Evolutionary conservation across 1,140 invertebrate genomes (phyloP), one percentile per base, ranked within the genome.

Genomic region (Plutomurus gul): DNA sequence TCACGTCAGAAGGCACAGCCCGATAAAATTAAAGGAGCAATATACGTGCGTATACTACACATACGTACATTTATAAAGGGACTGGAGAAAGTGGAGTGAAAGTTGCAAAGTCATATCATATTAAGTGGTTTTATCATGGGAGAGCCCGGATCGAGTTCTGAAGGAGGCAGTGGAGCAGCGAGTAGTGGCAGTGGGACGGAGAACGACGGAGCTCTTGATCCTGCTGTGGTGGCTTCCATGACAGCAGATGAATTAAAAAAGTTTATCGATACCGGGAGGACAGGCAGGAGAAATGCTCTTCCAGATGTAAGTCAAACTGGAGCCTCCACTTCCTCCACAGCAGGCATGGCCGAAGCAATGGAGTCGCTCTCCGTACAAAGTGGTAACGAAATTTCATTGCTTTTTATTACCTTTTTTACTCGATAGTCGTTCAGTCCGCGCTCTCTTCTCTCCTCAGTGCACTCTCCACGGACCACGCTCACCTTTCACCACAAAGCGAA

Each of bases 241-340:
- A 82, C 81, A 25, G 84, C 76, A 16, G 85, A 86, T 76, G 84
- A 84, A 13, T 81, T 88, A 65, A 87, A 92, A 82, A 93, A 94
- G 82, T 94, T 95, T 85, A 87, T 94, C 25, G 91, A 91, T 56
- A 93, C 92, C 0, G 93, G 93, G 1, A 88, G 93, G 77, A 93
- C 92, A 1, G 93, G 93, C 6, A 88, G 93, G 49, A 86, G 93
- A 76, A 95, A 95, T 85, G 93, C 93, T 3, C 86, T 95, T 86
- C 91, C 93, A 3, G 91, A 94, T 83, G 93, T 84, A 16, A 36
- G 94, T 75, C 86, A 92, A 22, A 89, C 90, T 40, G 89, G 90
- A 40, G 88, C 91, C 75, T 89, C 90, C 13, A 88, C 89, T 46
- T 88, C 91, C n/a, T 89, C 89, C 37, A 92, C 92, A 0, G 90